phyloP scores from a whole-genome alignment of 2,797 vertebrate species.

The Falco rusticolus region DNA sequence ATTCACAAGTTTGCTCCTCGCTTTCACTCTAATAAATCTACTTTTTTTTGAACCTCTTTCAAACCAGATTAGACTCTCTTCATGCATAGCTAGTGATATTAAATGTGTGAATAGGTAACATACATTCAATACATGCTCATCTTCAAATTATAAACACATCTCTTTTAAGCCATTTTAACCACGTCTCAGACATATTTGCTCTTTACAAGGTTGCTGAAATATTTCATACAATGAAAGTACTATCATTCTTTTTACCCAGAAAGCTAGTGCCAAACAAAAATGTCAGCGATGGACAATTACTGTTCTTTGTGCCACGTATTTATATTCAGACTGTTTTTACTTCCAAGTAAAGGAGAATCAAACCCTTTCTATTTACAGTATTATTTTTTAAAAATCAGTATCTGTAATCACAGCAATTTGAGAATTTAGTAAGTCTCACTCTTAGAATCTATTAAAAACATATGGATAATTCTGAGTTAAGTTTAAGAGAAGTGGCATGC shows the following conservation, averaged over 20 bases:
- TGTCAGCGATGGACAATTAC: not conserved
- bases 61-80: not conserved
- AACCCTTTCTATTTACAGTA: not conserved
- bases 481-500: not conserved
- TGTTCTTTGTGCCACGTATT: not conserved
- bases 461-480: not conserved
- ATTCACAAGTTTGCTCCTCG: not conserved
- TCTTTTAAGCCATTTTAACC: not conserved
- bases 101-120: not conserved
- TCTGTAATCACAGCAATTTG: not conserved
- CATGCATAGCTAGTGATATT: not conserved
- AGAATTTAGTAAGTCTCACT: not conserved
- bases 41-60: not conserved
- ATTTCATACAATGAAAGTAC: not conserved
- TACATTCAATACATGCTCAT: not conserved
- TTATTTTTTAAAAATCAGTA: not conserved
- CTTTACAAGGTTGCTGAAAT: not conserved
- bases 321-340: not conserved
- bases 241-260: not conserved
- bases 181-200: not conserved
- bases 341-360: not conserved
- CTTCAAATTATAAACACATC: not conserved
- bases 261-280: not conserved
- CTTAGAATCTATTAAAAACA: not conserved
- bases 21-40: not conserved